Evolutionary conservation across 2,797 vertebrate species (phyloP).

Genomic region (Psittacula derbiana): DNA sequence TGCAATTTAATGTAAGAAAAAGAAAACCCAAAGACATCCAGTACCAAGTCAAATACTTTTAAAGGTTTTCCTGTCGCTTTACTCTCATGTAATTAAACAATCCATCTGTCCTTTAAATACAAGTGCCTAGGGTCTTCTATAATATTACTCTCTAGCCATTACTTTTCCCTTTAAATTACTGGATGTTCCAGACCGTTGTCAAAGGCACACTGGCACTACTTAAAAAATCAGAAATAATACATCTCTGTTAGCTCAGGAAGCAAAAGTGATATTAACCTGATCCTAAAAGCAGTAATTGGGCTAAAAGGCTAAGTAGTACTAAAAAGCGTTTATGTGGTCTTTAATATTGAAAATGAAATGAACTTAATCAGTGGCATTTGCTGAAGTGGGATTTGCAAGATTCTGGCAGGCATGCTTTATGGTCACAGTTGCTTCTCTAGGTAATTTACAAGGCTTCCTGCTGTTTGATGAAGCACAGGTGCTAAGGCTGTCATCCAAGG

Average conservation of each 20-base stretch:
- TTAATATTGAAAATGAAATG: constrained; percentile 55
- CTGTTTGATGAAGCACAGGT: constrained; percentile 72
- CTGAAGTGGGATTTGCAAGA: constrained; percentile 31
- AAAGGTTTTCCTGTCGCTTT: background rate
- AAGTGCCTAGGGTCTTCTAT: background rate
- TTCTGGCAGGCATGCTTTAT: background rate
- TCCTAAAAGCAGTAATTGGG: constrained; percentile 31
- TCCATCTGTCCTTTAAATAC: background rate
- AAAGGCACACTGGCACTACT: background rate
- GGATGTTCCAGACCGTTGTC: background rate
- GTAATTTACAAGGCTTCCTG: constrained; percentile 70
- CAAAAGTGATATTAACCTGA: background rate
- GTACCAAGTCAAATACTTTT: background rate
- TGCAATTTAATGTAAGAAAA: background rate
- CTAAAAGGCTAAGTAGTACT: constrained; percentile 1
- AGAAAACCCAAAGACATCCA: background rate
- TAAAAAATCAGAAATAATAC: background rate
- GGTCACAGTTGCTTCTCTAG: constrained; percentile 64
- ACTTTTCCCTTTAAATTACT: background rate
- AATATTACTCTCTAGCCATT: background rate
- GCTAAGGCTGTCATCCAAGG: constrained; percentile 65
- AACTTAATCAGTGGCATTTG: constrained; percentile 35
- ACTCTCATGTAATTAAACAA: background rate
- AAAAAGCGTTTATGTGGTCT: constrained; percentile 6
- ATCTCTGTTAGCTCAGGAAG: background rate